These are phyloP conservation scores for Brachypalpus laphriformis DNA, from an alignment of 2,888 invertebrate species.

Conservation along the genomic window DNA sequence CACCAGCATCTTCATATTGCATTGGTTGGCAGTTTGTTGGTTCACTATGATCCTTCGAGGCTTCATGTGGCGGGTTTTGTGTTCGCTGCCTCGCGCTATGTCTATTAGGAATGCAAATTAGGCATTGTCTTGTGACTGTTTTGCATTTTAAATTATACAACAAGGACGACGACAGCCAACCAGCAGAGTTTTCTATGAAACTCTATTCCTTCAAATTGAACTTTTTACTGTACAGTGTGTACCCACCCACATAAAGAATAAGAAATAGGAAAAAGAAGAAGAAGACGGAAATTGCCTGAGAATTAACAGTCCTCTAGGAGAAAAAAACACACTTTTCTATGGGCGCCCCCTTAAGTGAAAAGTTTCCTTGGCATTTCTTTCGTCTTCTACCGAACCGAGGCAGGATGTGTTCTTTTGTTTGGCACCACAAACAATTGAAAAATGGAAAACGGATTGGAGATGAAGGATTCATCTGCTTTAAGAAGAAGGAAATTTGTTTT, in stretches of 20 bases:
- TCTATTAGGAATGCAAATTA: conserved; percentile 69
- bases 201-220: conserved; percentile 53
- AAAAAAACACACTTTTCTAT: conserved; percentile 32
- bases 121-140: conserved; percentile 67
- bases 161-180: conserved; percentile 36
- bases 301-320: conserved; percentile 63
- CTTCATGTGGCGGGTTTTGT: conserved; percentile 45
- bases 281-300: conserved; percentile 51
- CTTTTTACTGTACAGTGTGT: conserved; percentile 18
- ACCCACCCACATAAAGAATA: background rate
- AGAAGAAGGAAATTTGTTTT: conserved; percentile 54
- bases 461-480: conserved; percentile 60
- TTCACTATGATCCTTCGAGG: conserved; percentile 53
- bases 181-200: background rate
- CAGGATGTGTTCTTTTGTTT: conserved; percentile 68
- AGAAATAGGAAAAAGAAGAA: background rate
- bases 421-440: conserved; percentile 68
- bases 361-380: conserved; percentile 43
- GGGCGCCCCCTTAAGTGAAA: conserved; percentile 65
- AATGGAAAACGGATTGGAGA: conserved; percentile 71
- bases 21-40: conserved; percentile 52
- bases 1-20: conserved; percentile 19
- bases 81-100: conserved; percentile 20
- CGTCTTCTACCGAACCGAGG: background rate
- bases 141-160: conserved; percentile 71